Evolutionary conservation across 2,888 invertebrate genomes (phyloP), one percentile per base, ranked within the genome.

Genomic region (Caenorhabditis sp.): DNA sequence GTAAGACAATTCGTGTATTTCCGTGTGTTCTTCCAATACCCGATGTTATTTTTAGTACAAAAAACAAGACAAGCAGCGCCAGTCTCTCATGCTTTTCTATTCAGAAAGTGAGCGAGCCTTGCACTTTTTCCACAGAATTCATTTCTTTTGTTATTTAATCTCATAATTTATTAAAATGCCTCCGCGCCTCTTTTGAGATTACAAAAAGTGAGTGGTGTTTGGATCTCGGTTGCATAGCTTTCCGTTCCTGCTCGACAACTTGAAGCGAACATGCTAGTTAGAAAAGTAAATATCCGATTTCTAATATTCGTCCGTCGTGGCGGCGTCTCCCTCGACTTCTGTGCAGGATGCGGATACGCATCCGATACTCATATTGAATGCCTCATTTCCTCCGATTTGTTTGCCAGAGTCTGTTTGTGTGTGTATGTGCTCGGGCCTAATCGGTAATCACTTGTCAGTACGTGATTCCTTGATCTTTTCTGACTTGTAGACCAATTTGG

Each of bases 391-490:
- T 35, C 32, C 50, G 52, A 50, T 20, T 52, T 62, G 50, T 45
- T 46, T 43, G 37, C n/a, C n/a, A n/a, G n/a, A n/a, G n/a, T n/a
- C n/a, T 17, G 35, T 37, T 27, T 32, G 32, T 4, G 9, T 8
- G 13, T 13, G 30, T 27, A 26, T 37, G 48, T 8, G 17, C 35
- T 27, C 24, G 6, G 27, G 17, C 22, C 46, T 56, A 65, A 65
- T 65, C 65, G 65, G 55, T 65, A 65, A 65, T 65, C 27, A 65
- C 55, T 35, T 55, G 55, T 65, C 65, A 55, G 13, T 9, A 32
- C 15, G 27, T 45, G 11, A 50, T 43, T 53, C 26, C 45, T n/a
- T 48, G 55, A 65, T 65, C 26, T 46, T 46, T 56, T 39, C 8
- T 48, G 65, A 65, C 55, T 55, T 15, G 46, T 55, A 65, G 55